A percentile compares a stretch with the other conserved stretches of the same genome.
These are phyloP conservation scores for Tyrannus savana DNA, from an alignment of 2,113 vertebrate genomes.

Conservation along the genomic window DNA sequence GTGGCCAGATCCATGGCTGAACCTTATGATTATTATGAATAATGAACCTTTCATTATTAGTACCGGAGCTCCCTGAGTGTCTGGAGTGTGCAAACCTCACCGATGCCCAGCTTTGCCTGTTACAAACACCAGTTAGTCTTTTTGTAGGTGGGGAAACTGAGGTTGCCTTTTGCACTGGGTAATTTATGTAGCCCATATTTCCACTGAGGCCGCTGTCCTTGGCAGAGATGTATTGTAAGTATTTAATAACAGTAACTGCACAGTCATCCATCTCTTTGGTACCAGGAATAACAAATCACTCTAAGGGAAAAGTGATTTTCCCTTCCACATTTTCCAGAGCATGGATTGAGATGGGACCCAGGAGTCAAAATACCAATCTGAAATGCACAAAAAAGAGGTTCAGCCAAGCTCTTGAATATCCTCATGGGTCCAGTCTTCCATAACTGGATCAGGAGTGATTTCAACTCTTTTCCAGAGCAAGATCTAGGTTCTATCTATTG, in stretches of 20 bases:
- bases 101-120: neutral
- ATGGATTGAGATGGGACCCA: rapidly evolving
- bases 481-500: neutral
- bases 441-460: neutral
- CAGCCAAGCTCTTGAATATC: neutral
- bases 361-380: neutral
- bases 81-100: neutral
- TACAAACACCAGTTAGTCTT: neutral
- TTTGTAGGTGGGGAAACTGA: slow-evolving; percentile 3
- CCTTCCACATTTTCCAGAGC: neutral
- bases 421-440: neutral
- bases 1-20: too few relatives aligned
- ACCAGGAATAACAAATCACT: neutral
- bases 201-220: neutral
- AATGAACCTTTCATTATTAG: neutral
- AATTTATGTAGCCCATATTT: neutral
- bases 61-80: neutral
- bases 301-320: neutral
- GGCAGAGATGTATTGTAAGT: neutral
- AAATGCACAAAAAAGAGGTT: neutral
- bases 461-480: neutral
- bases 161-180: neutral
- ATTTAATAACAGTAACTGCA: neutral
- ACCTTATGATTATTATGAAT: too few relatives aligned
- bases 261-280: neutral